Evolutionary conservation across 2,797 vertebrate species (phyloP), one percentile per base, ranked within the genome.

Genomic region (Eupleurogrammus muticus): DNA sequence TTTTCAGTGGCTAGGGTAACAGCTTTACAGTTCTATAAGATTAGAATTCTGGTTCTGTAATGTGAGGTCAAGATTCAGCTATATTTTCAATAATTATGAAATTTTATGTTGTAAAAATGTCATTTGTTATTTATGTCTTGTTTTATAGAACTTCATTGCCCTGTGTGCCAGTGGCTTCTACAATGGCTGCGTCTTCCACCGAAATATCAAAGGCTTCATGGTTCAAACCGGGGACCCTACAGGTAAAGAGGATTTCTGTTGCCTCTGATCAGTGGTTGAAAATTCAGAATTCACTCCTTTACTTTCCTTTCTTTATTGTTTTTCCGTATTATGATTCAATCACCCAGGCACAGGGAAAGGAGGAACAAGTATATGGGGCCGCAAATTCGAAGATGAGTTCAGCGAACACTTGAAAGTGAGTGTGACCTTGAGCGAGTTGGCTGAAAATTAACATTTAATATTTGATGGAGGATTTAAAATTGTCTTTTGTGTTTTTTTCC

Each of bases 161-260:
- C 87, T 99, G 75, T 97, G 95, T 87, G 97, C 96, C 82, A 94
- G 97, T 73, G 96, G 96, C 8, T 99, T 97, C 90, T 99, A 99
- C 93, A 96, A 63, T 34, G 96, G 97, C 16, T 96, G 95, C 65
- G 5, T 95, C 79, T 99, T 99, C 89, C 98, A 99, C 85, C 92
- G 98, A 71, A 99, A 99, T 80, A 97, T 99, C 85, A 99, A 99
- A 89, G 98, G 98, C 34, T 99, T 99, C 91, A 99, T 99, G 96
- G 96, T 97, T 61, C 98, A 99, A 89, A 98, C 98, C 0, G 98
- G 98, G 80, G 98, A 99, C 86, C 98, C 98, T 0, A 94, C 96
- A 92, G 98, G 98, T 99, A 92, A 5, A 0, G 16, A 40, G 0
- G 4, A 3, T 14, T 38, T 11, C 5, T 3, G 3, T 2, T 38